These are phyloP conservation scores for Saguinus midas DNA, from an alignment of 2,113 vertebrate genomes.

Conservation along the genomic window DNA sequence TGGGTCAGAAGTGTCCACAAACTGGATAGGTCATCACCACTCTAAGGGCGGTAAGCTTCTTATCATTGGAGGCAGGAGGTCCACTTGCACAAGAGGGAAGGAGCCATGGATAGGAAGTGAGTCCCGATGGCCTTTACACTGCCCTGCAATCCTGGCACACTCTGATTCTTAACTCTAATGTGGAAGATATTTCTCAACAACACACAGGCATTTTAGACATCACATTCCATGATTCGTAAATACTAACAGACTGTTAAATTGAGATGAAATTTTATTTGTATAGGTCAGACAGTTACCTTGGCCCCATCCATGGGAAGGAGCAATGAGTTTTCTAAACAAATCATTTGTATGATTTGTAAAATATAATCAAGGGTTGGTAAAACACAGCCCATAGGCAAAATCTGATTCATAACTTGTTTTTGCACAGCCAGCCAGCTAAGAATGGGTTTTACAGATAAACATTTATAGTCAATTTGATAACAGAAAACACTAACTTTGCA, in stretches of 20 bases:
- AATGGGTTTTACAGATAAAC: neutral
- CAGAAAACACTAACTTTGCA: neutral
- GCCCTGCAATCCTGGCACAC: neutral
- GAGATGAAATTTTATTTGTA: neutral
- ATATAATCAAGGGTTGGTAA: neutral
- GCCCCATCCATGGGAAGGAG: neutral
- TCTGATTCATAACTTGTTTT: neutral
- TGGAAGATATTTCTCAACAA: neutral
- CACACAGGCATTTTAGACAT: neutral
- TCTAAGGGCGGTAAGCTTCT: neutral
- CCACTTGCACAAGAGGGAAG: too few species aligned
- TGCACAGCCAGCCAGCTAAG: neutral
- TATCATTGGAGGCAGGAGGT: neutral
- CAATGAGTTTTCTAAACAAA: neutral
- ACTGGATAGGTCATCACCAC: too few species aligned
- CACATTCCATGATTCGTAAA: neutral
- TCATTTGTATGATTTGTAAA: neutral
- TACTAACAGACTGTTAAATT: neutral
- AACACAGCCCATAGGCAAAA: neutral
- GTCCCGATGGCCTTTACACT: neutral
- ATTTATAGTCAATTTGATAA: neutral
- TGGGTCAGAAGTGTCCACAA: neutral
- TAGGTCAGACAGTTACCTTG: neutral
- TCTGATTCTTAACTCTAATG: neutral
- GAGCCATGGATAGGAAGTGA: neutral